Evolutionary conservation across 1,140 invertebrate species (phyloP).

Genomic region (Drosophila hydei): DNA sequence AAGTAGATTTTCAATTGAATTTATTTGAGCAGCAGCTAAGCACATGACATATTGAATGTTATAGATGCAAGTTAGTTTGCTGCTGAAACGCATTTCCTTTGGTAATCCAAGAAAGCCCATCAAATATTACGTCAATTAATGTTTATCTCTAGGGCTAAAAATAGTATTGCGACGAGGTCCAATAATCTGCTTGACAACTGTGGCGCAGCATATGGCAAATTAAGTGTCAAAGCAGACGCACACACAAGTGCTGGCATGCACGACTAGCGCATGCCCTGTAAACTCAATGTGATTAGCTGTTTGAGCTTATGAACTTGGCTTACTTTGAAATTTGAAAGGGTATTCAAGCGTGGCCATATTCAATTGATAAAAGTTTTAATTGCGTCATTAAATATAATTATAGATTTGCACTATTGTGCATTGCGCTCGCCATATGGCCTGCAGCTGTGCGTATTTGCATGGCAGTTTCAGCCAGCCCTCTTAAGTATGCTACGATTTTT

Average conservation of each 20-base stretch:
- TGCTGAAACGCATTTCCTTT: neutral
- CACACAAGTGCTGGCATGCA: neutral
- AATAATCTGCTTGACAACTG: conserved; percentile 14
- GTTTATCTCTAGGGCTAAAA: conserved; percentile 27
- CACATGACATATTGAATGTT: no score
- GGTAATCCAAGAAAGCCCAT: neutral
- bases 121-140: conserved; percentile 4
- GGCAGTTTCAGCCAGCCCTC: conserved; percentile 17
- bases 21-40: no score
- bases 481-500: conserved; percentile 52
- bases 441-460: no score
- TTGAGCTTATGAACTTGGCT: no score
- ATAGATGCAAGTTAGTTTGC: neutral
- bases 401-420: no score
- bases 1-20: no score
- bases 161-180: conserved; percentile 5
- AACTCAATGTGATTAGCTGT: neutral
- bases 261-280: neutral
- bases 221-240: conserved; percentile 34
- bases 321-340: no score
- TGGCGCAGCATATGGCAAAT: conserved; percentile 30
- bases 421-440: no score
- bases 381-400: no score
- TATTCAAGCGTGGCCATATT: no score
- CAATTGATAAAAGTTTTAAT: no score